Evolutionary conservation across 2,888 invertebrate species (phyloP).

Genomic region (Calameuta idolon): DNA sequence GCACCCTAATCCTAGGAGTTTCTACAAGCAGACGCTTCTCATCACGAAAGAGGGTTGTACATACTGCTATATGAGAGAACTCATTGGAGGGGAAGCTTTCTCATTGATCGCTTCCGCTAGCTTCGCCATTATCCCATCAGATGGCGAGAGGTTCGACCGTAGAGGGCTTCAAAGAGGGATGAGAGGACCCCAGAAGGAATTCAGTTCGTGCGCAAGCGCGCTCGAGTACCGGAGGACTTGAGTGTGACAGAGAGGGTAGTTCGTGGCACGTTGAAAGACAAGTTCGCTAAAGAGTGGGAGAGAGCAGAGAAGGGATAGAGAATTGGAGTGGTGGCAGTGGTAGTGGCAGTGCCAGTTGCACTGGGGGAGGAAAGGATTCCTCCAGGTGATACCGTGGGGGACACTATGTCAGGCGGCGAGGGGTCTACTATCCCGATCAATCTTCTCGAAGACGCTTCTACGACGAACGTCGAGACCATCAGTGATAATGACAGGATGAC

Average conservation of each 20-base stretch:
- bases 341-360: conserved; percentile 10
- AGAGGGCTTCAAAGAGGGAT: neutral
- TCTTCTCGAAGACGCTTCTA: conserved; percentile 36
- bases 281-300: neutral
- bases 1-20: neutral
- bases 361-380: conserved; percentile 12
- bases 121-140: conserved; percentile 35
- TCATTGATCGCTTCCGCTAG: conserved; percentile 44
- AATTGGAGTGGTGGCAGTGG: conserved; percentile 9
- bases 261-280: neutral
- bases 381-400: conserved; percentile 32
- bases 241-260: neutral
- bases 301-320: conserved; percentile 10
- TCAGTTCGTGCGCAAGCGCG: neutral
- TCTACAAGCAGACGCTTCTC: neutral
- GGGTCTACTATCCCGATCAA: conserved; percentile 59
- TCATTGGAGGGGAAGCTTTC: neutral
- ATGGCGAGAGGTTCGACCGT: conserved; percentile 33
- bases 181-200: neutral
- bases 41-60: neutral
- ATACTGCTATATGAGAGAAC: neutral
- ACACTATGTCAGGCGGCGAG: conserved; percentile 66
- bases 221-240: neutral
- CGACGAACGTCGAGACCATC: conserved; percentile 40
- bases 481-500: conserved; percentile 47